These are phyloP conservation scores for Tetragnatha versicolor DNA, from an alignment of 1,140 invertebrate genomes.

Conservation along the genomic window DNA sequence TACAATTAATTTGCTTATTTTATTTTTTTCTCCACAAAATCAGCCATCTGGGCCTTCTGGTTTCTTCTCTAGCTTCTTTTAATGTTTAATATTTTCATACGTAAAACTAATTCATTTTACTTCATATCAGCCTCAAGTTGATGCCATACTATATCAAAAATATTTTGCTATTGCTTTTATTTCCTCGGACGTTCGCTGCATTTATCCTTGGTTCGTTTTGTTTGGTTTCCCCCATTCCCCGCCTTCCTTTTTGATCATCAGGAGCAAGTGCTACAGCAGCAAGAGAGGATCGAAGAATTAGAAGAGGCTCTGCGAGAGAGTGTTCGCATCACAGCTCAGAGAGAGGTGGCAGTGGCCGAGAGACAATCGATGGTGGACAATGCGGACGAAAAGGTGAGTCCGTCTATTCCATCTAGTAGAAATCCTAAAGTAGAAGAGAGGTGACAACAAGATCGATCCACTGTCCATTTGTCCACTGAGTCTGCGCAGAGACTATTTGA, in stretches of 20 bases:
- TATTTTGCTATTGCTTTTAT: slow-evolving; percentile 30
- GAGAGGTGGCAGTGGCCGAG: slow-evolving; percentile 67
- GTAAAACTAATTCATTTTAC: slow-evolving; percentile 28
- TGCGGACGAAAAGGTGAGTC: slow-evolving; percentile 64
- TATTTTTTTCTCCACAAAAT: slow-evolving; percentile 41
- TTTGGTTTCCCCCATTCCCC: not conserved
- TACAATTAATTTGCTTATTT: not conserved
- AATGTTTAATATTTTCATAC: slow-evolving; percentile 55
- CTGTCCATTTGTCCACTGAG: no score
- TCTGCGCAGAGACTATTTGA: no score
- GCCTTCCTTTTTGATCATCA: slow-evolving; percentile 28
- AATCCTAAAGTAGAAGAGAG: no score
- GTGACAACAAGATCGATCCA: no score
- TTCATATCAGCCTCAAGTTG: slow-evolving; percentile 20
- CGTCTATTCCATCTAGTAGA: no score
- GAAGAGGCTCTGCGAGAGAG: slow-evolving; percentile 76
- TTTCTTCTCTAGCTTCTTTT: slow-evolving; percentile 66
- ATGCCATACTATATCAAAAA: slow-evolving; percentile 11
- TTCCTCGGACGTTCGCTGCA: slow-evolving; percentile 8
- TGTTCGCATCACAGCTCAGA: slow-evolving; percentile 68
- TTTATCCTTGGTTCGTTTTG: slow-evolving; percentile 10
- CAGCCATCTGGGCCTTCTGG: slow-evolving; percentile 63
- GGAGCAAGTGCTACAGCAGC: slow-evolving; percentile 66
- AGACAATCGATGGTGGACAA: slow-evolving; percentile 72
- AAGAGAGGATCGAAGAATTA: slow-evolving; percentile 76